A percentile compares a stretch with the other conserved stretches of the same genome.
phyloP scores from a whole-genome alignment of 1,140 invertebrate genomes.

The Akabosia matsudoensis region DNA sequence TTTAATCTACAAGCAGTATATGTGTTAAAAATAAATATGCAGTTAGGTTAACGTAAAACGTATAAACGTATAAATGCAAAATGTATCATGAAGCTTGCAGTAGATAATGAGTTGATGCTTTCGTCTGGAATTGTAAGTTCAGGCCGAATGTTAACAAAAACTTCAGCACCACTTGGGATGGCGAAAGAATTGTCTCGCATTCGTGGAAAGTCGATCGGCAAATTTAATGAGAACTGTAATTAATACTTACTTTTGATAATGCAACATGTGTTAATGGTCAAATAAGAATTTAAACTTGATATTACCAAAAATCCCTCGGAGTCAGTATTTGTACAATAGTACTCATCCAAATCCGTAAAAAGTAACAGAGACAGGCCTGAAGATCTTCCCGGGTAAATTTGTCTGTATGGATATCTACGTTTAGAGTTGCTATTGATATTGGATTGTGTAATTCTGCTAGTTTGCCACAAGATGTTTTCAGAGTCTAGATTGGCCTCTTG shows the following conservation, averaged over 20 bases:
- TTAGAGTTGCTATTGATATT: background rate
- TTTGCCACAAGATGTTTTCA: background rate
- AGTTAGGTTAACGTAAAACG: background rate
- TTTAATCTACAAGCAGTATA: constrained; percentile 33
- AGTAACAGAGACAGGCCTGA: constrained; percentile 32
- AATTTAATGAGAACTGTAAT: background rate
- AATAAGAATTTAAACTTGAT: constrained; percentile 16
- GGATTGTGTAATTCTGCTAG: background rate
- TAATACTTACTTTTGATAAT: background rate
- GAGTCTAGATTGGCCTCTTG: background rate
- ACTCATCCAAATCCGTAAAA: constrained; percentile 65
- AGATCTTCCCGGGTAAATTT: constrained; percentile 22
- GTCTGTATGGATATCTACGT: constrained; percentile 14
- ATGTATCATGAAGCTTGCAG: background rate
- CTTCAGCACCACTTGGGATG: background rate
- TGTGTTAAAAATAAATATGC: background rate
- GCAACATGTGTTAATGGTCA: background rate
- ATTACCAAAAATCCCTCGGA: constrained; percentile 72
- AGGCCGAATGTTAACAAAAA: background rate
- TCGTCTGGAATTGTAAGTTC: constrained; percentile 5
- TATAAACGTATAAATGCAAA: too few relatives aligned
- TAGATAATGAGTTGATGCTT: background rate
- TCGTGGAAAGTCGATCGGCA: constrained; percentile 10
- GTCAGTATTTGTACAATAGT: constrained; percentile 72
- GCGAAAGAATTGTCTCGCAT: background rate